Conservation (phyloP, 2,113 vertebrate species). For the Pteropus alecto region DNA sequence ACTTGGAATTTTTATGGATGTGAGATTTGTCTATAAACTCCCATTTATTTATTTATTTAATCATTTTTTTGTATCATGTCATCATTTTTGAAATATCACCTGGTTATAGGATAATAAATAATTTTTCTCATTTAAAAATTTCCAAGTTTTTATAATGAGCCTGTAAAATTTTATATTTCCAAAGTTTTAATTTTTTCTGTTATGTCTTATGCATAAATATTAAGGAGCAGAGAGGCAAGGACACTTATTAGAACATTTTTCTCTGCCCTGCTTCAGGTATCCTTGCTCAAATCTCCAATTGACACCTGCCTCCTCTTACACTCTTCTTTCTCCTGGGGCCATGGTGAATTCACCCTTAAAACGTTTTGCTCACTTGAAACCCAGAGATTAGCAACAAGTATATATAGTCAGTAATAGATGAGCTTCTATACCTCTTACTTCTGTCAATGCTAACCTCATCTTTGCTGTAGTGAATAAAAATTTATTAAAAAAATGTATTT, state of each 20-base stretch:
- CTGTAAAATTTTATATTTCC: not conserved
- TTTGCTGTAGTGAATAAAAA: not conserved
- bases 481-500: not conserved
- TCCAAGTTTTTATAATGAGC: not conserved
- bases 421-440: not conserved
- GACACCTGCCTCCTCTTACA: not conserved
- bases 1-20: not conserved
- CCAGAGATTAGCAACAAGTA: not conserved
- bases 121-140: not conserved
- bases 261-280: not conserved
- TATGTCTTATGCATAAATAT: not conserved
- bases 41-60: not conserved
- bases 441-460: not conserved
- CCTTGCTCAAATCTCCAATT: not conserved
- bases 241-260: not conserved
- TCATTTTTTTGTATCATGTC: not conserved
- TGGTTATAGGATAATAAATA: not conserved
- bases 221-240: not conserved
- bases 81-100: not conserved
- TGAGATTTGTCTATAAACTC: not conserved
- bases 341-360: not conserved
- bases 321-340: not conserved
- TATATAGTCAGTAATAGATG: not conserved
- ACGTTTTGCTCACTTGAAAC: not conserved
- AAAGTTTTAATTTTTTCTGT: not conserved